Evolutionary conservation across 53 echinoderm and acorn worm species (phyloP), one percentile per base, ranked within the genome.

Genomic region (Astropecten irregularis): DNA sequence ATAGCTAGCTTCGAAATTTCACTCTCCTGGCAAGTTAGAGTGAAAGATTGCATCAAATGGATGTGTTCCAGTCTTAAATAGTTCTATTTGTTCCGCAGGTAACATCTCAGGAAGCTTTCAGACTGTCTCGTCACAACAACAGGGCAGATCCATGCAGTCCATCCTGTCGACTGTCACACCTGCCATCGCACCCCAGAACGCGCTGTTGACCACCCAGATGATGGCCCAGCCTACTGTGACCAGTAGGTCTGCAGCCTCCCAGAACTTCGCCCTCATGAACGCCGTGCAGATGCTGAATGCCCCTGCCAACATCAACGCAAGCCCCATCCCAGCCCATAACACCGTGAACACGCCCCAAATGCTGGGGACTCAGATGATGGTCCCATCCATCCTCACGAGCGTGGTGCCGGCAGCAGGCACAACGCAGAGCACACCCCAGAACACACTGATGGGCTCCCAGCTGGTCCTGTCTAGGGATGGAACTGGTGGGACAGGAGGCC

Each of bases 341-440:
- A 32, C 71, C 22, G 14, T 42, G 19, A 71, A 52, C 49, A 8
- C 71, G 21, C 56, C 74, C 7, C 33, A 40, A 19, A 39, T 79
- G 32, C 44, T 79, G 79, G 79, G 79, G 8, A 9, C 61, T 1
- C 62, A 60, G 30, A 79, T 79, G 79, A 46, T 79, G 62, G 27
- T 79, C 47, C 79, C 79, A 31, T 79, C 79, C 19, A 61, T 79
- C 10, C 30, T 79, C n/a, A 79, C 79, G 42, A 79, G 79, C 31
- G 29, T 79, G 62, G 79, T 79, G 29, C 79, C 61, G 8, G 79
- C 33, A 14, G 31, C 31, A 20, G 28, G 57, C 4, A 8, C 47
- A 8, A 46, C 47, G 47, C 9, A 8, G 4, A 18, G 18, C 54
- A n/a, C 9, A 8, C 62, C 79, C 62, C 79, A 60, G 47, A 79